Evolutionary conservation across 2,888 invertebrate species (phyloP), one percentile per base, ranked within the genome.

Genomic region (Aphidoletes aphidimyza): DNA sequence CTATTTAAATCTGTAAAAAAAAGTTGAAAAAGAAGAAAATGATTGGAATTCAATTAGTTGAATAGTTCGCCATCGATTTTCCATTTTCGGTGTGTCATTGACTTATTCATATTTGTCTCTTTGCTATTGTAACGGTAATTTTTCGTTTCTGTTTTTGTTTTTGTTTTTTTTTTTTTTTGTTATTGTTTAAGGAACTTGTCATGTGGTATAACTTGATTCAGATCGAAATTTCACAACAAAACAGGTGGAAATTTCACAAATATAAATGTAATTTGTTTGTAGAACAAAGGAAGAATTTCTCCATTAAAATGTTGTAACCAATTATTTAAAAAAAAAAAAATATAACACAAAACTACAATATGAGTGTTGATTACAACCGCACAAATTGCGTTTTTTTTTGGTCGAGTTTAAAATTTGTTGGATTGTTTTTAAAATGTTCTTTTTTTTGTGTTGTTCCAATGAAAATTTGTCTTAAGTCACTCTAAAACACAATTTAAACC

Each of bases 1-100:
- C 69, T 69, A 69, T 30, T 69, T 69, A 30, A 69, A 69, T 69
- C 69, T 69, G 69, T 39, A 39, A 39, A 69, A 69, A 69, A 69
- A 30, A 30, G 30, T 69, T 69, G 69, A 19, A n/a, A 69, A 14
- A 69, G 30, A 69, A 17, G 26, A 54, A 34, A 30, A 69, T 30
- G 30, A 69, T 69, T n/a, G 30, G 69, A 30, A 69, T 69, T 69
- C 30, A 69, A 69, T 69, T 69, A 69, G 69, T 69, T 30, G 69
- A 69, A 69, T 11, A 30, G 54, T 22, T 54, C 22, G 54, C 54
- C 54, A 54, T 54, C 22, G 6, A 14, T 3, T 54, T 54, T 54
- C 22, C 22, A 5, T 22, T 54, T 54, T 47, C 47, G 47, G 22
- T 54, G n/a, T n/a, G 30, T 69, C 11, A 30, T 69, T 69, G 3